These are phyloP conservation scores for Tribolium madens DNA, from an alignment of 1,140 invertebrate species.

Conservation along the genomic window DNA sequence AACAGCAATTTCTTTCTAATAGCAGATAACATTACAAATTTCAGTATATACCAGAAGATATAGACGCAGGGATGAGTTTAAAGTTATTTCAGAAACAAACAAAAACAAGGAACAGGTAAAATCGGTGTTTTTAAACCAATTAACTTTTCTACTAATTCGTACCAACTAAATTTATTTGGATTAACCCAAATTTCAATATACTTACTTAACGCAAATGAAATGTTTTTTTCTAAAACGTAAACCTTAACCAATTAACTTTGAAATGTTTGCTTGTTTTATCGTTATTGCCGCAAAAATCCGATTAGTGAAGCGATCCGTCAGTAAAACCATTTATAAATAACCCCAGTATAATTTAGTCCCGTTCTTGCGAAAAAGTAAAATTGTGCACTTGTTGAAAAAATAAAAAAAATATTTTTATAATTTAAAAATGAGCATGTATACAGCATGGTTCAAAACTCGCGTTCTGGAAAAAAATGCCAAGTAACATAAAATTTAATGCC, in stretches of 20 bases:
- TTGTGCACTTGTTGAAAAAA: too few species aligned
- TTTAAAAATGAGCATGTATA: too few species aligned
- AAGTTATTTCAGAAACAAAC: slow-evolving; percentile 44
- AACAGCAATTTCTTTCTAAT: too few species aligned
- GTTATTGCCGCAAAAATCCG: slow-evolving; percentile 5
- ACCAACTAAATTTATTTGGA: background rate
- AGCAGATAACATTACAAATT: slow-evolving; percentile 35
- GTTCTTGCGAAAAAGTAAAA: background rate
- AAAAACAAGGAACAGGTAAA: slow-evolving; percentile 46
- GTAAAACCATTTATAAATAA: background rate
- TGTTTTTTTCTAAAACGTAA: background rate
- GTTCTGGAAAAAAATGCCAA: too few species aligned
- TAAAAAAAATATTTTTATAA: too few species aligned
- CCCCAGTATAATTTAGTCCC: background rate
- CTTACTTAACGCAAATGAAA: slow-evolving; percentile 2
- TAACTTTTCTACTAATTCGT: background rate
- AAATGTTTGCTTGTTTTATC: slow-evolving; percentile 19
- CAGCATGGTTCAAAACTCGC: too few species aligned
- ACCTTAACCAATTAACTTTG: slow-evolving; percentile 28
- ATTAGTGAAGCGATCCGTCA: slow-evolving; percentile 4
- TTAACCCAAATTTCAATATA: background rate
- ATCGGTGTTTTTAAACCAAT: background rate
- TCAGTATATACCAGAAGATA: slow-evolving; percentile 58
- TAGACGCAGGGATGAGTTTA: slow-evolving; percentile 46
- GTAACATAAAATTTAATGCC: too few species aligned